Evolutionary conservation across 2,797 vertebrate genomes (phyloP).

Genomic region (Ctenopoma multispine): DNA sequence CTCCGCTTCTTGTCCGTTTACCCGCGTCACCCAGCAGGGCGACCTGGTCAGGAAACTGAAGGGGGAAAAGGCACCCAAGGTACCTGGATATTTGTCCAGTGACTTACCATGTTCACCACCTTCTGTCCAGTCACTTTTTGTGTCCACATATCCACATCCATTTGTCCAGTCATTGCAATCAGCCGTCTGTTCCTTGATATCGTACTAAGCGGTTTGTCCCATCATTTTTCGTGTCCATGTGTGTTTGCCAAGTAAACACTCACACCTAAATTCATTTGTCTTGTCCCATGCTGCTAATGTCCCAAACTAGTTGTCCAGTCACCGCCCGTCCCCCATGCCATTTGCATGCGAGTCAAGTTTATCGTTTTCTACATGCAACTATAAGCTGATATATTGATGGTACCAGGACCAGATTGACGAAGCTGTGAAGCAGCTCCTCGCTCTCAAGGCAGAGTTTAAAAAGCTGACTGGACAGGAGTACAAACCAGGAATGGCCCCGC

Average conservation of each 20-base stretch:
- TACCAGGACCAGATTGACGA: conserved; percentile 86
- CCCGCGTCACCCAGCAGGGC: conserved; percentile 84
- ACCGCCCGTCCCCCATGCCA: neutral
- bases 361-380: conserved; percentile 1
- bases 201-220: neutral
- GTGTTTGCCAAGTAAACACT: neutral
- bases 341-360: conserved; percentile 45
- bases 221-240: neutral
- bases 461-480: conserved; percentile 89
- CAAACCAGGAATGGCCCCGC: conserved; percentile 85
- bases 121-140: neutral
- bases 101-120: neutral
- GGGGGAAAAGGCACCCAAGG: conserved; percentile 86
- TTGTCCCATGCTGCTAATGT: neutral
- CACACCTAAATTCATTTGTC: neutral
- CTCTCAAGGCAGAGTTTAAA: conserved; percentile 90
- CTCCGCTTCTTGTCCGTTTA: conserved; percentile 70
- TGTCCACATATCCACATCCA: neutral
- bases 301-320: neutral
- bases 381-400: conserved; percentile 64
- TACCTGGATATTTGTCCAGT: conserved; percentile 45
- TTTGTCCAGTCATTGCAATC: neutral
- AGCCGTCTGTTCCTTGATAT: neutral
- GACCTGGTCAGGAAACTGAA: conserved; percentile 87
- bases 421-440: conserved; percentile 88